Evolutionary conservation across 1,140 invertebrate genomes (phyloP), one percentile per base, ranked within the genome.

Genomic region (Agraylea sexmaculata): DNA sequence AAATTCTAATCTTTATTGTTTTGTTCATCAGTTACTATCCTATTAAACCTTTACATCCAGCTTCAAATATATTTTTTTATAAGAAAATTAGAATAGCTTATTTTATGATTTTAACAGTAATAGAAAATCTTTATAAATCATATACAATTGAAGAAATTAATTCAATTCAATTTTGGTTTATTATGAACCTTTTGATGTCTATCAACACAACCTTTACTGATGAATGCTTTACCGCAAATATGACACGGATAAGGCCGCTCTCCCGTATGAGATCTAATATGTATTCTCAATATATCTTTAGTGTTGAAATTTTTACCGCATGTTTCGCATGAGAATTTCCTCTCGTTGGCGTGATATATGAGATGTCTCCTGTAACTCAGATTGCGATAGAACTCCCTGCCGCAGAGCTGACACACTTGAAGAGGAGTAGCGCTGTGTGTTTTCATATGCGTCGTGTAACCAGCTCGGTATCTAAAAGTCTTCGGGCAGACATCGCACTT

Each of bases 251-350:
- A 78, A 0, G 78, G 77, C 19, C 77, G 52, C 45, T 76, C 71
- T 19, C 77, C 75, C 0, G 74, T 83, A 53, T 88, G 84, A 15
- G 75, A 78, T 23, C 82, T 66, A 50, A 78, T 73, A 50, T 89
- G 86, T 2, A 80, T 67, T 42, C 76, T 77, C 16, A 89, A 46
- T n/a, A 68, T 62, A 17, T 68, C 64, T 22, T 59, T 44, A 1
- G 62, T 59, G 33, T 68, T 67, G 36, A 71, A 73, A 27, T 62
- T 42, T 43, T 70, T 71, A 19, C 63, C 63, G 44, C 72, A 74
- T 4, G 67, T 66, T 11, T 64, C 60, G 47, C 71, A 74, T 3
- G 52, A 56, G 25, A 53, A 64, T 23, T 65, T 66, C 47, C 64
- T 59, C 40, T 67, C 59, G 31, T 66, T 66, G 5, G 60, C 63